phyloP scores from a whole-genome alignment of 2,888 invertebrate genomes.

The Papilio demoleus region DNA sequence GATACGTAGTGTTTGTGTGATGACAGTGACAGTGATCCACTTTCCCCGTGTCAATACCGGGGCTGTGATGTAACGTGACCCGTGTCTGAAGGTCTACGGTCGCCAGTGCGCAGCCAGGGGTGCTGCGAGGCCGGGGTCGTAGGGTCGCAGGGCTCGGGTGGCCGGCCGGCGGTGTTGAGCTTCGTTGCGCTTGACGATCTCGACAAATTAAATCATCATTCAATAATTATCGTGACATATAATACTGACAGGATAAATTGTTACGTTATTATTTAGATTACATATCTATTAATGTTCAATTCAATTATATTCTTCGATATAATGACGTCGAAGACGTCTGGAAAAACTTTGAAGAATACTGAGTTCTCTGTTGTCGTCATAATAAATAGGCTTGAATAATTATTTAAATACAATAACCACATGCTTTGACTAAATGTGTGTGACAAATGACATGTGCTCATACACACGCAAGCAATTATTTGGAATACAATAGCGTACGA shows the following conservation, averaged over 20 bases:
- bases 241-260: background rate
- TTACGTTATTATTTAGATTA: background rate
- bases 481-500: constrained; percentile 11
- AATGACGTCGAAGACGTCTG: no score
- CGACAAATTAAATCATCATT: background rate
- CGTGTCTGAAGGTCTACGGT: constrained; percentile 25
- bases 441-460: constrained; percentile 10
- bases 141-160: constrained; percentile 13
- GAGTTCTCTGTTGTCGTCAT: background rate
- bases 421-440: background rate
- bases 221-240: background rate
- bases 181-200: background rate
- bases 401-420: background rate
- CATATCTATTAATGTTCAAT: background rate
- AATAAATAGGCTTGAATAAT: background rate
- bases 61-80: constrained; percentile 7
- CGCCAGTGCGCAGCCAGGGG: constrained; percentile 3
- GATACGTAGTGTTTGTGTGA: background rate
- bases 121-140: constrained; percentile 16
- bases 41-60: background rate
- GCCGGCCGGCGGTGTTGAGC: background rate
- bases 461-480: constrained; percentile 15
- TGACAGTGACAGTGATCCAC: background rate
- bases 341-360: no score
- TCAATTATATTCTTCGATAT: background rate